Percentiles rank a stretch among this genome's conserved stretches.
Conservation (phyloP, 2,888 invertebrate genomes). For the Magallana nippona region DNA sequence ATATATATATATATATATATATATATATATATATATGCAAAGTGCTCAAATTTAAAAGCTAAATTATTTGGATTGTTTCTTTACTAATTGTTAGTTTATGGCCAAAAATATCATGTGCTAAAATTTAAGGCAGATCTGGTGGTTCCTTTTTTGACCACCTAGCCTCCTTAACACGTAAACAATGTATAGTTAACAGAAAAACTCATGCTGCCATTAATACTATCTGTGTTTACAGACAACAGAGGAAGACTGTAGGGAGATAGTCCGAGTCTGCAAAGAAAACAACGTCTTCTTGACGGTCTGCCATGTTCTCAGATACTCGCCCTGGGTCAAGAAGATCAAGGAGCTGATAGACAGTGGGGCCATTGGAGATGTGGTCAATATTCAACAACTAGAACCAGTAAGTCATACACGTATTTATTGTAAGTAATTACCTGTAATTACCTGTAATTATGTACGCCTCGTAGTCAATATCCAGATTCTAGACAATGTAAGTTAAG, state of each 20-base stretch:
- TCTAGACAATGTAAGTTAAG: not conserved
- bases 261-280: conserved; percentile 76
- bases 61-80: too few species aligned
- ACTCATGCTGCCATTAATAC: not conserved
- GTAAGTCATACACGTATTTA: conserved; percentile 62
- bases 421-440: too few species aligned
- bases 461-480: not conserved
- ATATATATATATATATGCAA: too few species aligned
- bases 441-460: not conserved
- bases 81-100: too few species aligned
- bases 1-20: too few species aligned
- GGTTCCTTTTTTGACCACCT: too few species aligned
- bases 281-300: conserved; percentile 79
- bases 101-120: too few species aligned
- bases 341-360: conserved; percentile 79
- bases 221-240: conserved; percentile 68
- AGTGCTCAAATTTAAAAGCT: too few species aligned
- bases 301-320: conserved; percentile 80
- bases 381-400: conserved; percentile 80
- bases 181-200: not conserved
- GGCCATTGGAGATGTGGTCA: conserved; percentile 80
- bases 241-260: conserved; percentile 79
- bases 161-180: not conserved
- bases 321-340: conserved; percentile 77
- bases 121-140: too few species aligned